Evolutionary conservation across 2,113 vertebrate genomes (phyloP), one percentile per base, ranked within the genome.

Genomic region (Dicaeum eximium): DNA sequence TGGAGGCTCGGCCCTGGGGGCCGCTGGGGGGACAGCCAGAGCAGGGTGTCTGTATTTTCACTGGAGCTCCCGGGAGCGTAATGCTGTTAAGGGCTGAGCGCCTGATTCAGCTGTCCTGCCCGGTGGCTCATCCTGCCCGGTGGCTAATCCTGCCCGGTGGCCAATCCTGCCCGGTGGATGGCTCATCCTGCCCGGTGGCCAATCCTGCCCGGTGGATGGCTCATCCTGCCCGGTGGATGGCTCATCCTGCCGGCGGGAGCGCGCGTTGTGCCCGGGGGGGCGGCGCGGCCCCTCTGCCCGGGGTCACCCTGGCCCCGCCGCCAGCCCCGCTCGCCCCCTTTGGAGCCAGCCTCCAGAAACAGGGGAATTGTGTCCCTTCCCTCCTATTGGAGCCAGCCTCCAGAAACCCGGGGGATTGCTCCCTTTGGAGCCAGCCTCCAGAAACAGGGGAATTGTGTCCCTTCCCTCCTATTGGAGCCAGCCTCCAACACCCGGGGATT

Each of bases 101-200:
- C 73, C 93, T 92, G 94, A 86, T 96, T 96, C 95, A 96, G 96
- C 94, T 67, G 91, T 93, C 87, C 88, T 40, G 93, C 91, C n/a
- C n/a, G n/a, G n/a, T 0, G 50, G 94, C 95, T 95, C 91, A 96
- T 96, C 95, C 96, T 66, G 93, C 88, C 91, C n/a, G n/a, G n/a
- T 0, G 50, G 94, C 95, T 95, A 92, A 96, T 96, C 95, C 96
- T 66, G 93, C 88, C 91, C n/a, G n/a, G n/a, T n/a, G n/a, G n/a
- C n/a, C n/a, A n/a, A n/a, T n/a, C n/a, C n/a, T n/a, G n/a, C n/a
- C n/a, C n/a, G n/a, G n/a, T n/a, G n/a, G n/a, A n/a, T 0, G 50
- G 94, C 95, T 95, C 91, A 96, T 96, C 95, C 96, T 66, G 93
- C 88, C 91, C n/a, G n/a, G n/a, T n/a, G n/a, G n/a, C n/a, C n/a